Conservation (phyloP, 2,888 invertebrate species). For the Aphrophora alni region DNA sequence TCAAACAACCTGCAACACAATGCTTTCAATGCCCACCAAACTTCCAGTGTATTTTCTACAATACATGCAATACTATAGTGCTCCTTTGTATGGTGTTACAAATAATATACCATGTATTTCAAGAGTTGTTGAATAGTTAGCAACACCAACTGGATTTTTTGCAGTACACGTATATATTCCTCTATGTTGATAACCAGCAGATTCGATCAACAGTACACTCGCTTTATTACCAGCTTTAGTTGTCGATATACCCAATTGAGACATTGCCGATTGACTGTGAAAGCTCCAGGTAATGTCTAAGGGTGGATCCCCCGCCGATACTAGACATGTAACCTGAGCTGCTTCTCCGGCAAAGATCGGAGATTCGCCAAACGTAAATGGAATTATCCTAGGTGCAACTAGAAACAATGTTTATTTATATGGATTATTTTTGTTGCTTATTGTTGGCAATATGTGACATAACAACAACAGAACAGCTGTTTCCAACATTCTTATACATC, state of each 20-base stretch:
- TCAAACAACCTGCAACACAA: too few species aligned
- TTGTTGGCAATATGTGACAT: background rate
- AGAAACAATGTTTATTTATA: constrained; percentile 44
- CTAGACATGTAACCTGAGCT: constrained; percentile 54
- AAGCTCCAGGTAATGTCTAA: constrained; percentile 60
- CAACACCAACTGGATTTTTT: constrained; percentile 55
- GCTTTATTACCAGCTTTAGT: constrained; percentile 53
- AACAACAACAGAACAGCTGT: too few species aligned
- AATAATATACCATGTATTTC: constrained; percentile 52
- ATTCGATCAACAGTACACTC: constrained; percentile 55
- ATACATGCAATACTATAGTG: background rate
- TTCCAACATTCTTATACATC: too few species aligned
- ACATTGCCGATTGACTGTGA: constrained; percentile 56
- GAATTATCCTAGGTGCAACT: constrained; percentile 77
- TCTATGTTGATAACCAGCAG: constrained; percentile 54
- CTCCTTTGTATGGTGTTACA: background rate
- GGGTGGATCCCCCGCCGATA: constrained; percentile 57
- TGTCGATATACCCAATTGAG: constrained; percentile 45
- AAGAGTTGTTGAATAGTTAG: constrained; percentile 46
- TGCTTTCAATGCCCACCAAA: too few species aligned
- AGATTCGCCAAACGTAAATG: constrained; percentile 68
- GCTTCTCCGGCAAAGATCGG: constrained; percentile 53
- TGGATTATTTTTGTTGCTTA: background rate
- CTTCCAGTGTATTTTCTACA: too few species aligned
- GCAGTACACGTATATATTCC: constrained; percentile 58